phyloP scores from a whole-genome alignment of 2,113 vertebrate genomes.

The Neodontobutis hainanensis region DNA sequence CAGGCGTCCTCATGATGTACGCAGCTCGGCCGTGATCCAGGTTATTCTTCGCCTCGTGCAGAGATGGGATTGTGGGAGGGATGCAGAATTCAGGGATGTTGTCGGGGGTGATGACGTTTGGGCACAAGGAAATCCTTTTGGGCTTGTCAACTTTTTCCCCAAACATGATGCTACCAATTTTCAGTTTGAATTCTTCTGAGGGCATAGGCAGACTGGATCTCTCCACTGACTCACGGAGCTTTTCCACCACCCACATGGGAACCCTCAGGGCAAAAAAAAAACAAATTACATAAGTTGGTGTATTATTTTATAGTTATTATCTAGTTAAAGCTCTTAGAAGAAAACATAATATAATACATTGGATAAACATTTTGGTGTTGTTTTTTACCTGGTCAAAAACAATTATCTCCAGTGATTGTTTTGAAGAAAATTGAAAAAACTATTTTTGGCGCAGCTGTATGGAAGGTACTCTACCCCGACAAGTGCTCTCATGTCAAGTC shows the following conservation, averaged over 20 bases:
- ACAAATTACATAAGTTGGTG: not conserved
- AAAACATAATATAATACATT: not conserved
- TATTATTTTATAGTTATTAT: not conserved
- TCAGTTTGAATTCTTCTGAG: slow-evolving; percentile 73
- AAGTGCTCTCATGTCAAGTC: slow-evolving; percentile 44
- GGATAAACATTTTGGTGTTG: not conserved
- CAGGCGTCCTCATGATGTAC: slow-evolving; percentile 35
- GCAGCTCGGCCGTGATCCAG: slow-evolving; percentile 49
- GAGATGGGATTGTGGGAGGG: slow-evolving; percentile 73
- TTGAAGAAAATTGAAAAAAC: slow-evolving; percentile 4
- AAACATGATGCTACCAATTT: slow-evolving; percentile 77
- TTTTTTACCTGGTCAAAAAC: slow-evolving; percentile 60
- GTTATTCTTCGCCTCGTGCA: slow-evolving; percentile 61
- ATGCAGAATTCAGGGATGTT: slow-evolving; percentile 84
- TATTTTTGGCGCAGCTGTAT: not conserved
- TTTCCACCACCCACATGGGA: slow-evolving; percentile 80
- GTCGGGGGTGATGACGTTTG: slow-evolving; percentile 82
- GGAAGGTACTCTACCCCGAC: slow-evolving; percentile 28
- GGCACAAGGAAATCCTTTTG: slow-evolving; percentile 72
- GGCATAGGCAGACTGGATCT: slow-evolving; percentile 71
- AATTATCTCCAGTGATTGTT: slow-evolving; percentile 39
- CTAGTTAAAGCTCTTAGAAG: slow-evolving; percentile 3
- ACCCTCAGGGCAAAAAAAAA: slow-evolving; percentile 23
- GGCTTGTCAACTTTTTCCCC: slow-evolving; percentile 73
- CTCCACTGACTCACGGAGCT: slow-evolving; percentile 77